Evolutionary conservation across 2,113 vertebrate species (phyloP).

Genomic region (Etia nguti): DNA sequence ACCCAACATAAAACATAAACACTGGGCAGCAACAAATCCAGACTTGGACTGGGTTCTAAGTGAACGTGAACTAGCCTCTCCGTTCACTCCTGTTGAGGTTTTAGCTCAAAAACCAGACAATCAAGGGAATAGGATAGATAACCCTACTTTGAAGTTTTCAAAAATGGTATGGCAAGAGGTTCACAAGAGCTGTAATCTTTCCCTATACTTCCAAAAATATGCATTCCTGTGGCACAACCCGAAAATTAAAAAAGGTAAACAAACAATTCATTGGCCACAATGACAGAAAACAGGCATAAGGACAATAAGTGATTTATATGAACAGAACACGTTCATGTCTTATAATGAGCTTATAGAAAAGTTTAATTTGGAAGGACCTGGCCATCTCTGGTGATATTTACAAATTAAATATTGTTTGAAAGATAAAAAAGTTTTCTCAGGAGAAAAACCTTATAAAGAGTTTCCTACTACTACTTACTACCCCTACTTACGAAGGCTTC

Average conservation of each 20-base stretch:
- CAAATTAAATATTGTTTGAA: background rate
- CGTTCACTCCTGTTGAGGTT: background rate
- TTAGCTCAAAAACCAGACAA: background rate
- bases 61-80: background rate
- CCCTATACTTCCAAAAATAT: background rate
- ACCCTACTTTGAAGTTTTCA: background rate
- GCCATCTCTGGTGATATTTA: background rate
- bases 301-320: background rate
- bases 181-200: background rate
- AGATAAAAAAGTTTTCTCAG: background rate
- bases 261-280: background rate
- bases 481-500: background rate
- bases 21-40: background rate
- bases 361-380: background rate
- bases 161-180: background rate
- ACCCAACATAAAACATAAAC: background rate
- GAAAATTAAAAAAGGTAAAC: background rate
- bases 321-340: background rate
- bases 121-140: background rate
- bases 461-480: background rate
- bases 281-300: background rate
- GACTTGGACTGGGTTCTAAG: background rate
- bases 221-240: background rate
- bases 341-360: background rate
- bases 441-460: background rate